A percentile compares a stretch with the other conserved stretches of the same genome.
These are phyloP conservation scores for Mormyrus proboscirostris DNA, from an alignment of 2,797 vertebrate genomes.

Conservation along the genomic window DNA sequence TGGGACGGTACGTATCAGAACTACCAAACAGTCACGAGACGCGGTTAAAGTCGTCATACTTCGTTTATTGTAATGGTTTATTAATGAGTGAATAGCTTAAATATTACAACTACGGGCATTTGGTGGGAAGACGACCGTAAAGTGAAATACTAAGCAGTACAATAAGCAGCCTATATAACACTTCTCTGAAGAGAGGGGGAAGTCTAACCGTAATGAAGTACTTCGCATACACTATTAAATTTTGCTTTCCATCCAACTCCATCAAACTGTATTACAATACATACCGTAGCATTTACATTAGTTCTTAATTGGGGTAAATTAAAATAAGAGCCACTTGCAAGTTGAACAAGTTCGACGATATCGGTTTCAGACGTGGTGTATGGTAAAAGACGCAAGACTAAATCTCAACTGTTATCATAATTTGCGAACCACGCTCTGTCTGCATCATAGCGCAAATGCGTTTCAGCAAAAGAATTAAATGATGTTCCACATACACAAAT, in stretches of 20 bases:
- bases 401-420: not conserved
- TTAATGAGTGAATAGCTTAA: not conserved
- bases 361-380: not conserved
- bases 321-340: not conserved
- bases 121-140: not conserved
- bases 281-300: not conserved
- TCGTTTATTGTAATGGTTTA: not conserved
- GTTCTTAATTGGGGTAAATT: not conserved
- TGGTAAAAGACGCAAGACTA: not conserved
- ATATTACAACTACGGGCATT: not conserved
- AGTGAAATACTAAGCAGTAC: not conserved
- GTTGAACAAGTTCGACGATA: not conserved
- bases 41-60: not conserved
- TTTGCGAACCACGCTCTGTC: not conserved
- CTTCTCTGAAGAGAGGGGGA: not conserved
- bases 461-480: not conserved
- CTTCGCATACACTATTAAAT: not conserved
- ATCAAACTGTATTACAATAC: not conserved
- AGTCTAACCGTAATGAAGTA: not conserved
- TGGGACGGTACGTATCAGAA: conserved; percentile 69
- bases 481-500: not conserved
- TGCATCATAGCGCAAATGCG: not conserved
- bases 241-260: not conserved
- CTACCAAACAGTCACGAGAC: not conserved
- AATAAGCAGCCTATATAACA: not conserved